Conservation (phyloP, 2,888 invertebrate genomes). For the Tortrix viridana region DNA sequence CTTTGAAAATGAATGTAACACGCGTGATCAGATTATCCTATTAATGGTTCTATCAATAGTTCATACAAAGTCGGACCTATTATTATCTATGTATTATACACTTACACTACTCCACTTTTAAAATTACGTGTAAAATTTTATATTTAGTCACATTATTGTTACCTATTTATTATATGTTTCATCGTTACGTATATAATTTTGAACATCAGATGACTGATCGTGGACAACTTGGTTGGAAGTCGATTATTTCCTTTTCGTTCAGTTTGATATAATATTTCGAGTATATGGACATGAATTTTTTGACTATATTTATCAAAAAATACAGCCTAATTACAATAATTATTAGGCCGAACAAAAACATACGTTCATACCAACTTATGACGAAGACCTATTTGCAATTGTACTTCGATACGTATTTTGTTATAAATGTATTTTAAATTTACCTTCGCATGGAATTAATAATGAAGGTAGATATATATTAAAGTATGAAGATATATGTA, state of each 20-base stretch:
- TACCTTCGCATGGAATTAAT: conserved; percentile 69
- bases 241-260: conserved; percentile 56
- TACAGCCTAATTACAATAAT: conserved; percentile 57
- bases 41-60: conserved; percentile 66
- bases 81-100: conserved; percentile 78
- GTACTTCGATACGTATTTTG: conserved; percentile 84
- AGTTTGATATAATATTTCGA: conserved; percentile 62
- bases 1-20: conserved; percentile 33
- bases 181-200: conserved; percentile 84
- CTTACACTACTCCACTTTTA: conserved; percentile 79
- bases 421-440: conserved; percentile 67
- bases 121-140: conserved; percentile 81
- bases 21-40: conserved; percentile 56
- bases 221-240: conserved; percentile 59
- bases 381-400: conserved; percentile 76
- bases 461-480: conserved; percentile 58
- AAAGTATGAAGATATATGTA: conserved; percentile 43
- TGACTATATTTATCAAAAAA: conserved; percentile 44
- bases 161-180: conserved; percentile 79
- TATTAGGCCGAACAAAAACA: conserved; percentile 68
- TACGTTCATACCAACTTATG: conserved; percentile 53
- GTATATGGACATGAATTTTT: conserved; percentile 72
- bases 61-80: conserved; percentile 79
- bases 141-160: conserved; percentile 82
- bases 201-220: conserved; percentile 78